phyloP scores from a whole-genome alignment of 2,113 vertebrate species.

The Chamaea fasciata region DNA sequence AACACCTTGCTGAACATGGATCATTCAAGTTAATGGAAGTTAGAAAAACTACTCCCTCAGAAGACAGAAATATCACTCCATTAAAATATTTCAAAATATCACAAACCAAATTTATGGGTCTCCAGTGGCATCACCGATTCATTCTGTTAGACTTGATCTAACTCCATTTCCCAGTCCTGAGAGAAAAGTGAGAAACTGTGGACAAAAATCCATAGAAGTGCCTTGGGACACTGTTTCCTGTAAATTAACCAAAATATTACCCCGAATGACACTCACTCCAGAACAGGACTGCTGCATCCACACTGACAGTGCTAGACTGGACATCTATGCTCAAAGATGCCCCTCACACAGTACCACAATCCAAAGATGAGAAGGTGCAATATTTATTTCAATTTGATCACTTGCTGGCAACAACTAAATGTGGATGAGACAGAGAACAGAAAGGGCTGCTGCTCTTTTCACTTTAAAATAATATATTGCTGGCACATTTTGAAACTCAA shows the following conservation, averaged over 20 bases:
- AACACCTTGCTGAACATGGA: background rate
- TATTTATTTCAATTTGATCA: background rate
- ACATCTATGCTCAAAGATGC: background rate
- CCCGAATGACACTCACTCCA: background rate
- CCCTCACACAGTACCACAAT: background rate
- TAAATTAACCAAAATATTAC: background rate
- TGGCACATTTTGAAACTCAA: background rate
- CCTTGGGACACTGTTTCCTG: fast-evolving
- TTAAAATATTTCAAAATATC: background rate
- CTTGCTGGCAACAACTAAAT: background rate
- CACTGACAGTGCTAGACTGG: background rate
- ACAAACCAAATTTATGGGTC: background rate
- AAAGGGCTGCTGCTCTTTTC: background rate
- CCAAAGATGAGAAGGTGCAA: background rate
- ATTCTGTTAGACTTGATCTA: background rate
- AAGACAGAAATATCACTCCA: background rate
- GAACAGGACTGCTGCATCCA: background rate
- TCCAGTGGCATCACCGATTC: too few species aligned
- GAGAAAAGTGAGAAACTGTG: background rate
- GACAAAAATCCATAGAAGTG: background rate
- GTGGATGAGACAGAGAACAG: background rate
- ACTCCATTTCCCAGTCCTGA: background rate
- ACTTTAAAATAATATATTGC: background rate
- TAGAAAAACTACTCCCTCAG: background rate
- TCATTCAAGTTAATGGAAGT: background rate